Evolutionary conservation across 2,113 vertebrate species (phyloP).

Genomic region (Petromus typicus): DNA sequence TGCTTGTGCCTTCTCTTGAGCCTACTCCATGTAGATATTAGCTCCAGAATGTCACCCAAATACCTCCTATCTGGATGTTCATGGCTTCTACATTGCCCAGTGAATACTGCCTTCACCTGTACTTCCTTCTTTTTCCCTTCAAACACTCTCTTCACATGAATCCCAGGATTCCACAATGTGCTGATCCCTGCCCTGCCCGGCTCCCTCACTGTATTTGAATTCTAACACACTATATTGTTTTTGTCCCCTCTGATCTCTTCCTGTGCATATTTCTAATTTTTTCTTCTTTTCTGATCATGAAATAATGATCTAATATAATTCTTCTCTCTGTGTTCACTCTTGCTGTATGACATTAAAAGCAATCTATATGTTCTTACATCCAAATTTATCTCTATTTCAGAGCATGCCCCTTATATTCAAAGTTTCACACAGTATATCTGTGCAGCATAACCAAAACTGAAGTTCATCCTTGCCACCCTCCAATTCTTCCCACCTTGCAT

Average conservation of each 20-base stretch:
- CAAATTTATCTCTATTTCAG: not conserved
- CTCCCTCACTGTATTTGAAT: not conserved
- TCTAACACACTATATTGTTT: not conserved
- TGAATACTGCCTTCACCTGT: not conserved
- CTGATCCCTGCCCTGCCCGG: rapidly evolving
- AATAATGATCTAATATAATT: not conserved
- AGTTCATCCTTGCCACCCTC: rapidly evolving
- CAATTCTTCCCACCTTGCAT: not conserved
- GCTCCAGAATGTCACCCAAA: not conserved
- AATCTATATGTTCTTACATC: not conserved
- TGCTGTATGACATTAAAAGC: not conserved
- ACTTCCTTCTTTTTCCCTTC: not conserved
- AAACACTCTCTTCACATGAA: not conserved
- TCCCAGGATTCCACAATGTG: not conserved
- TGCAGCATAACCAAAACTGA: not conserved
- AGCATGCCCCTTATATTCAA: not conserved
- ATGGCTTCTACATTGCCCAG: not conserved
- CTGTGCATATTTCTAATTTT: rapidly evolving
- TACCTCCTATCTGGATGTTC: not conserved
- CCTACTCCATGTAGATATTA: rapidly evolving
- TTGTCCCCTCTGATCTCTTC: rapidly evolving
- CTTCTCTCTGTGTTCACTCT: not conserved
- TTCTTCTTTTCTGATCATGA: not conserved
- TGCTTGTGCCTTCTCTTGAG: not conserved
- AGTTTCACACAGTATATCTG: not conserved